Base-by-base conservation (phyloP, 2,888 invertebrate genomes). In the Synanthedon formicaeformis region DNA sequence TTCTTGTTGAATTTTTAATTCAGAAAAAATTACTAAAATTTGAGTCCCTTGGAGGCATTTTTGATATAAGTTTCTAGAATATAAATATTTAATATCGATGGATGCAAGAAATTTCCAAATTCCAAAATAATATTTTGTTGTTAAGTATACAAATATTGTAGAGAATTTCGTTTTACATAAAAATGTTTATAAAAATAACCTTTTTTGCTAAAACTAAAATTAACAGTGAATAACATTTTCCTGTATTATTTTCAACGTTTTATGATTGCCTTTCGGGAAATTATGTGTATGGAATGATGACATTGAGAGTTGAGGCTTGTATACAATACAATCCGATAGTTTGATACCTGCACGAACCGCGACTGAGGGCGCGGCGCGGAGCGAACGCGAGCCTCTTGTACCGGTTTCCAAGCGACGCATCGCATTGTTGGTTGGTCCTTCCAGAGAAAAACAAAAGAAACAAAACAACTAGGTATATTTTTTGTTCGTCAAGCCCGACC, bases 371-470 rank as follows among this genome's bases (percentile, higher is more conserved):
- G 34, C 34, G 34, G 8, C 34, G 34, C 2, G 34, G 10, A 34
- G 70, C 73, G 70, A 73, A 71, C 71, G 67, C 61, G 69, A 34
- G 34, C 34, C 34, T 61, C 71, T 71, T 69, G 76, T 84, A 83
- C 85, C 83, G 83, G 84, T 84, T 84, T 75, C 69, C 71, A 75
- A 52, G 50, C 52, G 52, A 50, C 18, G 72, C 65, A 61, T 62
- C 68, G 80, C 82, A 80, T 77, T 79, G 82, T 76, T 77, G 81
- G 77, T 81, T 77, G 34, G 75, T 81, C 76, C 73, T 75, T 72
- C 78, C 75, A 78, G 69, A 77, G 75, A 60, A 61, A 82, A 83
- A 82, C 76, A 79, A 84, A 83, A 72, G 75, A 81, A 82, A 82
- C 78, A 73, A 34, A 34, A 72, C 73, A 66, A 58, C 56, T 60